phyloP scores from a whole-genome alignment of 2,888 invertebrate genomes.

The Tipula confusa region DNA sequence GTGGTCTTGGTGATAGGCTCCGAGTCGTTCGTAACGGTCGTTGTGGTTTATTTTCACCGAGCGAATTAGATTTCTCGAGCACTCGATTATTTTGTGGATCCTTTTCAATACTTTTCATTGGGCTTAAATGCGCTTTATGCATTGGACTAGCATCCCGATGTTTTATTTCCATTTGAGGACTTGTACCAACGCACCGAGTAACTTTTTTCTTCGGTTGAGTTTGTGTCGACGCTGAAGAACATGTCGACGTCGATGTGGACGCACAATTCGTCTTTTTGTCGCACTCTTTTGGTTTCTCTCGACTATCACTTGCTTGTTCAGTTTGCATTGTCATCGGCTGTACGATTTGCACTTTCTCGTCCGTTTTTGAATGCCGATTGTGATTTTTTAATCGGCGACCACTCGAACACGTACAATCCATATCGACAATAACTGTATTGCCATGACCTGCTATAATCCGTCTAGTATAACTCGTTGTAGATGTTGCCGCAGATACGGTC shows the following conservation, averaged over 20 bases:
- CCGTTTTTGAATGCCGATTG: neutral
- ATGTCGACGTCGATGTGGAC: neutral
- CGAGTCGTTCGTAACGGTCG: slow-evolving; percentile 41
- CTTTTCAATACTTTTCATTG: slow-evolving; percentile 51
- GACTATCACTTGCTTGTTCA: neutral
- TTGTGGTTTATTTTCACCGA: slow-evolving; percentile 41
- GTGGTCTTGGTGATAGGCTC: slow-evolving; percentile 42
- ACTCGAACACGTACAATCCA: slow-evolving; percentile 28
- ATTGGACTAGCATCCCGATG: slow-evolving; percentile 46
- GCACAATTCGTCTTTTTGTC: neutral
- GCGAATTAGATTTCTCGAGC: slow-evolving; percentile 42
- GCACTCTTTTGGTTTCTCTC: neutral
- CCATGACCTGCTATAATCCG: slow-evolving; percentile 28
- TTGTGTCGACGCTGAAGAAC: neutral
- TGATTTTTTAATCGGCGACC: neutral
- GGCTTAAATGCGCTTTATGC: slow-evolving; percentile 46
- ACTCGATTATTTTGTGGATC: slow-evolving; percentile 7
- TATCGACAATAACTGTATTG: slow-evolving; percentile 5
- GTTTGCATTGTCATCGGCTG: neutral
- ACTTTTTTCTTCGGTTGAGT: slow-evolving; percentile 35
- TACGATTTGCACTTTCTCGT: neutral
- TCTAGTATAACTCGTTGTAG: neutral
- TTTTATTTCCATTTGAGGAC: slow-evolving; percentile 44
- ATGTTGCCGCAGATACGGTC: neutral
- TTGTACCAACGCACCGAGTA: slow-evolving; percentile 50